Base-by-base conservation (phyloP, 2,113 vertebrate species). In the Mesoclemmys tuberculata region DNA sequence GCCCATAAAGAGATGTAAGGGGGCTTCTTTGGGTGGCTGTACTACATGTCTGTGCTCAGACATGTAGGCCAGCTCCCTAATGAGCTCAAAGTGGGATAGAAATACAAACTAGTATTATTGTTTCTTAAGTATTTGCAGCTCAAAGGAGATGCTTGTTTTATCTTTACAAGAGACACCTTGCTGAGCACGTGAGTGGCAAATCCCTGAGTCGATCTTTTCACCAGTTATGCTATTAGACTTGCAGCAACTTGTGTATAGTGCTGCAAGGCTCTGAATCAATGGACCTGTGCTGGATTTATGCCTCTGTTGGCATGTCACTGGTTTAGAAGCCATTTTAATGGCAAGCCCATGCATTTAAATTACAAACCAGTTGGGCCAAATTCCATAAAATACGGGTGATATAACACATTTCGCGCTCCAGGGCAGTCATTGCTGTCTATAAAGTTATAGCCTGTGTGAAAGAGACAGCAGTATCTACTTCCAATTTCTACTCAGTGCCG, bases 291-390 rank as follows among this genome's bases (percentile, higher is more conserved):
- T 92, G 95, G 91, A 97, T 98, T 97, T 97, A 97, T 97, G 58
- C 29, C 52, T 90, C 85, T 84, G 52, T 78, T 93, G 95, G 56
- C 58, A 84, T 96, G 96, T 95, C 93, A 90, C 91, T 95, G 94
- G 95, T 94, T 97, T 95, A 93, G 90, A 80, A 96, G 91, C 93
- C 87, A 93, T 95, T 93, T 88, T 88, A 88, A 93, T 91, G 90
- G 85, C 78, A 95, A 97, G 80, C 12, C 94, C 80, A 90, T 97
- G 96, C 94, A 97, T 98, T 97, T 97, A 96, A 97, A 97, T 97
- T 91, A 93, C 87, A 96, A 96, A 96, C 74, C 18, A 3, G 82
- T 93, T 94, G 97, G 94, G 94, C 90, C 88, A 97, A 97, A 96
- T 97, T 92, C 94, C 93, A 89, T 97, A 96, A 97, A 95, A 94